Conservation (phyloP, 2,797 vertebrate genomes). For the Notolepis coatsorum region DNA sequence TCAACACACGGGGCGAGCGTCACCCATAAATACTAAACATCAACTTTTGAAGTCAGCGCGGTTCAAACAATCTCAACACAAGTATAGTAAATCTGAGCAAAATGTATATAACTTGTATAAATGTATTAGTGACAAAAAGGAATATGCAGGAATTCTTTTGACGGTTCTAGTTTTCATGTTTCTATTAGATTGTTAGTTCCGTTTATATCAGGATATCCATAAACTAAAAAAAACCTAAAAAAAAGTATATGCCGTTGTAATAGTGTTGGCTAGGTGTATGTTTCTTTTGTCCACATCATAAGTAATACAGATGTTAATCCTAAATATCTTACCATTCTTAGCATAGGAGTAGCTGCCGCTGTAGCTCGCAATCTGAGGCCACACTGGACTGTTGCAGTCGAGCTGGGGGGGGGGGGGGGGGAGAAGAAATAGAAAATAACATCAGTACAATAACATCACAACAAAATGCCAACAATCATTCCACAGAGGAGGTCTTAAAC, state of each 20-base stretch:
- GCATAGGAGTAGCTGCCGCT: slow-evolving; percentile 83
- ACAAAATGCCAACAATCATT: not conserved
- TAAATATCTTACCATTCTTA: slow-evolving; percentile 81
- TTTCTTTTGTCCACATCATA: too few species aligned
- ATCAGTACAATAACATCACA: not conserved
- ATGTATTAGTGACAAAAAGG: too few species aligned
- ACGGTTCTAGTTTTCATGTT: not conserved
- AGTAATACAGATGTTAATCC: not conserved
- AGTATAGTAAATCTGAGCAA: too few species aligned
- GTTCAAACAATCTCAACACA: too few species aligned
- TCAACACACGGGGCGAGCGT: not conserved
- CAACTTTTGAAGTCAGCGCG: too few species aligned
- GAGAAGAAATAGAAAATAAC: slow-evolving; percentile 39
- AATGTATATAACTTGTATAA: too few species aligned
- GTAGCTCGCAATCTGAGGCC: slow-evolving; percentile 89
- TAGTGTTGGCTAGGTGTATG: too few species aligned
- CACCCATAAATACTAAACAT: too few species aligned
- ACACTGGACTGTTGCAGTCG: slow-evolving; percentile 91
- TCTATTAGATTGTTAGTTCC: not conserved
- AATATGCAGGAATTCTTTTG: too few species aligned
- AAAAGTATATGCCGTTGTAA: not conserved
- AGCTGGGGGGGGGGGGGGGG: slow-evolving; percentile 80
- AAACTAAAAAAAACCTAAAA: not conserved
- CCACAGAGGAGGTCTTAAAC: too few species aligned
- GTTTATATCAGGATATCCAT: not conserved